Conservation (phyloP, 2,888 invertebrate genomes). For the Drosophila differens region DNA sequence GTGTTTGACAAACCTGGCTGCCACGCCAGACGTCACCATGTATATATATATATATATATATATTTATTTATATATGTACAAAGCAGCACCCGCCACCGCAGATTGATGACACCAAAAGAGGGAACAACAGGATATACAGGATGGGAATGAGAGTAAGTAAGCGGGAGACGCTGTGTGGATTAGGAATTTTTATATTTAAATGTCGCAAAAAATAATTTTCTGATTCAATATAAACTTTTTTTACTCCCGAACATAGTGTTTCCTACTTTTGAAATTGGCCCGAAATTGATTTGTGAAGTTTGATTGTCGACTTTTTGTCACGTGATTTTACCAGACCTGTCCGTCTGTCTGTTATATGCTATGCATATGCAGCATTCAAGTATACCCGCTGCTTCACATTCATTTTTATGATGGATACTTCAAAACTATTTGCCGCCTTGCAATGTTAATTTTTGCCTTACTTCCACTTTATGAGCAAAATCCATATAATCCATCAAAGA, state of each 20-base stretch:
- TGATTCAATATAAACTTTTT: neutral
- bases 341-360: neutral
- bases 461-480: constrained; percentile 81
- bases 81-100: constrained; percentile 65
- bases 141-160: neutral
- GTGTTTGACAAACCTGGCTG: constrained; percentile 71
- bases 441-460: constrained; percentile 61
- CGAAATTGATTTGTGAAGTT: neutral
- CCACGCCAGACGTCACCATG: constrained; percentile 35
- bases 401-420: constrained; percentile 22
- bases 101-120: constrained; percentile 65
- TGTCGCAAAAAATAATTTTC: neutral
- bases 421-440: constrained; percentile 62
- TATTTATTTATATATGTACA: neutral
- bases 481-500: constrained; percentile 82
- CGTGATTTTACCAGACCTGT: neutral
- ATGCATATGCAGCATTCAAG: neutral
- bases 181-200: neutral
- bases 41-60: neutral
- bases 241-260: neutral
- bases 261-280: neutral
- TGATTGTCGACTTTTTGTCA: neutral
- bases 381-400: constrained; percentile 4
- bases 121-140: constrained; percentile 2
- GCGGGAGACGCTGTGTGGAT: constrained; percentile 1